A percentile compares a stretch with the other conserved stretches of the same genome.
These are phyloP conservation scores for Semnornis frantzii DNA, from an alignment of 2,113 vertebrate genomes.

Conservation along the genomic window DNA sequence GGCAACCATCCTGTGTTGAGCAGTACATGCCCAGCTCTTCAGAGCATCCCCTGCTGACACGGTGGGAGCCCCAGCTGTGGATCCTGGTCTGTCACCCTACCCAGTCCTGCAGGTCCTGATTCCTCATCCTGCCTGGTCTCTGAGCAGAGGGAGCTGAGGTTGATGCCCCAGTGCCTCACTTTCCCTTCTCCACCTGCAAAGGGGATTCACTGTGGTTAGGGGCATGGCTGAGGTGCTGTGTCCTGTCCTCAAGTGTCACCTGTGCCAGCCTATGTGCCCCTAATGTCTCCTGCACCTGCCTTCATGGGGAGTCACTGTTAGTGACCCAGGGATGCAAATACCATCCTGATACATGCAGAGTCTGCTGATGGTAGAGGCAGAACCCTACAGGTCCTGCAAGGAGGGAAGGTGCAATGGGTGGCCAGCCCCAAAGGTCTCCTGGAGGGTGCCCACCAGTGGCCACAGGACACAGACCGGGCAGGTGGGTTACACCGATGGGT, in stretches of 20 bases:
- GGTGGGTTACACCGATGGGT: accelerated
- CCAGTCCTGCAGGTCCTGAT: background rate
- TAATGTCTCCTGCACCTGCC: background rate
- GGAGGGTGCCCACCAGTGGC: background rate
- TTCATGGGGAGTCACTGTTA: accelerated
- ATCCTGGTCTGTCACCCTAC: background rate
- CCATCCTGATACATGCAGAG: background rate
- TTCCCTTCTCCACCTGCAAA: background rate
- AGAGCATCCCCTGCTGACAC: background rate
- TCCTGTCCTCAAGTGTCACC: background rate
- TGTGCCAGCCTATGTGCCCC: background rate
- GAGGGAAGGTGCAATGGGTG: background rate
- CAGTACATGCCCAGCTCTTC: accelerated
- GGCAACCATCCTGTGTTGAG: too few relatives aligned
- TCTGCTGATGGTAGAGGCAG: accelerated
- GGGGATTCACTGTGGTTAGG: background rate
- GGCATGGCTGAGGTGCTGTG: background rate
- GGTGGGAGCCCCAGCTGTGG: accelerated
- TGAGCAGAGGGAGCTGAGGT: accelerated
- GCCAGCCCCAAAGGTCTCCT: background rate
- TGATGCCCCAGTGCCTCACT: accelerated
- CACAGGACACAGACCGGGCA: accelerated
- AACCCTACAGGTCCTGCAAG: background rate
- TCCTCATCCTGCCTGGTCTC: background rate
- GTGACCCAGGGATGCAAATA: background rate